Evolutionary conservation across 2,888 invertebrate species (phyloP).

Genomic region (Mermis nigrescens): DNA sequence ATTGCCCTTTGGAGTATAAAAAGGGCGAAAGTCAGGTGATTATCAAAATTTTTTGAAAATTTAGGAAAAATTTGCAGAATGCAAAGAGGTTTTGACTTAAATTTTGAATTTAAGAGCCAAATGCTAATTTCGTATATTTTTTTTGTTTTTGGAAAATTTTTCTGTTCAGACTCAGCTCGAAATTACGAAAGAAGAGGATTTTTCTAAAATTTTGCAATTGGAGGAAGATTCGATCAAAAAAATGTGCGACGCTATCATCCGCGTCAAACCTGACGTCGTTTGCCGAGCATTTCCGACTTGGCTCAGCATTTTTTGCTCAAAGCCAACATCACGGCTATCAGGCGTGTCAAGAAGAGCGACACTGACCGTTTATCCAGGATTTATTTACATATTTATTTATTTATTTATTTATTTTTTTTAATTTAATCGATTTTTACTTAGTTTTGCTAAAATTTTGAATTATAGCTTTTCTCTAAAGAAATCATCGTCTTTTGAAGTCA

Average conservation of each 20-base stretch:
- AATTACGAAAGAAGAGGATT: conserved; percentile 77
- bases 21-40: conserved; percentile 71
- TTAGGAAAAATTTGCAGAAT: neutral
- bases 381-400: too few species aligned
- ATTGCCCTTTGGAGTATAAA: conserved; percentile 92
- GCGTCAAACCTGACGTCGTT: conserved; percentile 78
- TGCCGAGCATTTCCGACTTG: conserved; percentile 69
- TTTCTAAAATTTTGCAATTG: conserved; percentile 73
- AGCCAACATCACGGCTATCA: conserved; percentile 43
- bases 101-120: too few species aligned
- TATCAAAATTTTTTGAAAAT: neutral
- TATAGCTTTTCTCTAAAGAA: too few species aligned
- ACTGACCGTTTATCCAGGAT: conserved; percentile 85
- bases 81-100: too few species aligned
- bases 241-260: conserved; percentile 73
- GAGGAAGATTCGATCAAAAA: conserved; percentile 81
- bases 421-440: too few species aligned
- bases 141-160: too few species aligned
- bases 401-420: too few species aligned
- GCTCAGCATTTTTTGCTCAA: conserved; percentile 41
- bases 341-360: conserved; percentile 75
- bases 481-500: too few species aligned
- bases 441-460: too few species aligned
- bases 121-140: too few species aligned
- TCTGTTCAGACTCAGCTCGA: conserved; percentile 67